Conservation (phyloP, 2,113 vertebrate genomes). For the Perca fluviatilis region DNA sequence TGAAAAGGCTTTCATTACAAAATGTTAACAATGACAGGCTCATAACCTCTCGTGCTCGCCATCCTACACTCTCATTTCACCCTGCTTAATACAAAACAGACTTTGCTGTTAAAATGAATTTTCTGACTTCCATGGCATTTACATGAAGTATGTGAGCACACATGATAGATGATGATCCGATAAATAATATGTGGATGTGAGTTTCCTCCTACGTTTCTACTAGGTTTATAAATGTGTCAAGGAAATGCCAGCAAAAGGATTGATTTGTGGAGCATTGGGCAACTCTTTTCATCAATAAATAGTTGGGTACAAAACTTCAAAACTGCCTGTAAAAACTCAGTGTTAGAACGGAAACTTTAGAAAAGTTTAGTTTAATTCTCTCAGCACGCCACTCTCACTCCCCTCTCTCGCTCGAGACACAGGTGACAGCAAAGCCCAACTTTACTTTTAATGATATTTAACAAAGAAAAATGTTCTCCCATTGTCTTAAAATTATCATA, state of each 20-base stretch:
- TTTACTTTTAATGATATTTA: too few relatives aligned
- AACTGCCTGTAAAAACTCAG: too few relatives aligned
- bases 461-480: too few relatives aligned
- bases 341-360: too few relatives aligned
- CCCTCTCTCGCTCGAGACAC: too few relatives aligned
- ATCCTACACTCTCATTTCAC: neutral
- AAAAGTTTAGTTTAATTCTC: too few relatives aligned
- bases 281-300: neutral
- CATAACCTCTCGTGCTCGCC: conserved; percentile 21
- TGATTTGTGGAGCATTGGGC: neutral
- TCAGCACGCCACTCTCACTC: too few relatives aligned
- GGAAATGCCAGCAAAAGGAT: neutral
- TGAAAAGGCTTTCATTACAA: conserved; percentile 35
- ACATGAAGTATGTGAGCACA: neutral
- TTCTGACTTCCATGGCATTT: neutral
- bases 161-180: conserved; percentile 3
- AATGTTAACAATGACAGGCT: conserved; percentile 12
- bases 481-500: too few relatives aligned
- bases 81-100: neutral
- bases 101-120: neutral
- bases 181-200: neutral
- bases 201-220: neutral
- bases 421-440: too few relatives aligned
- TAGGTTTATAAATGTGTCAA: conserved; percentile 18
- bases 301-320: too few relatives aligned